Evolutionary conservation across 2,113 vertebrate species (phyloP).

Genomic region (Colossoma macropomum): DNA sequence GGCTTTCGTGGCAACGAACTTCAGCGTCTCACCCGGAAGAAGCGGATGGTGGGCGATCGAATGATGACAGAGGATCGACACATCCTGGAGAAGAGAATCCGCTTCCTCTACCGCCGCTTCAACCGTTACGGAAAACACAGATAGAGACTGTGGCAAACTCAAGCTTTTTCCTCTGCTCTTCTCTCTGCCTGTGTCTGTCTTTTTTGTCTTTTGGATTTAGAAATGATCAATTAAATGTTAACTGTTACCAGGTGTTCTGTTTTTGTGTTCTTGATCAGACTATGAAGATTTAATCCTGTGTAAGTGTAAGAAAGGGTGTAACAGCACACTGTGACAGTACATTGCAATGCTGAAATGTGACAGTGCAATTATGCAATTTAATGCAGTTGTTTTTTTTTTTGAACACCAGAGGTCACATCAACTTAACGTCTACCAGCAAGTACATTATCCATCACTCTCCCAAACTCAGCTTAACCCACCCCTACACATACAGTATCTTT

Average conservation of each 20-base stretch:
- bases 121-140: conserved; percentile 88
- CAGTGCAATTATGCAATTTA: no score
- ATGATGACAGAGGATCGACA: conserved; percentile 88
- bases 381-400: no score
- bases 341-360: no score
- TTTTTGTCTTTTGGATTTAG: neutral
- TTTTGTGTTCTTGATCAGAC: neutral
- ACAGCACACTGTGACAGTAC: no score
- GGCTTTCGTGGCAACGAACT: conserved; percentile 91
- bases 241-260: neutral
- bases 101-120: conserved; percentile 87
- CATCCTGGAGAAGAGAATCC: conserved; percentile 88
- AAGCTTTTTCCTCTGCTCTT: neutral
- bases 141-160: conserved; percentile 60
- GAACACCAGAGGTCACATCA: no score
- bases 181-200: neutral
- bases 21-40: conserved; percentile 88
- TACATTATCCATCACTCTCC: no score
- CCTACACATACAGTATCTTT: no score
- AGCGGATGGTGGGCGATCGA: conserved; percentile 84
- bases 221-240: neutral
- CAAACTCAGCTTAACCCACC: no score
- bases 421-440: no score
- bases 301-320: no score
- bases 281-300: neutral